phyloP scores from a whole-genome alignment of 2,113 vertebrate genomes.

The Stigmatopora argus region DNA sequence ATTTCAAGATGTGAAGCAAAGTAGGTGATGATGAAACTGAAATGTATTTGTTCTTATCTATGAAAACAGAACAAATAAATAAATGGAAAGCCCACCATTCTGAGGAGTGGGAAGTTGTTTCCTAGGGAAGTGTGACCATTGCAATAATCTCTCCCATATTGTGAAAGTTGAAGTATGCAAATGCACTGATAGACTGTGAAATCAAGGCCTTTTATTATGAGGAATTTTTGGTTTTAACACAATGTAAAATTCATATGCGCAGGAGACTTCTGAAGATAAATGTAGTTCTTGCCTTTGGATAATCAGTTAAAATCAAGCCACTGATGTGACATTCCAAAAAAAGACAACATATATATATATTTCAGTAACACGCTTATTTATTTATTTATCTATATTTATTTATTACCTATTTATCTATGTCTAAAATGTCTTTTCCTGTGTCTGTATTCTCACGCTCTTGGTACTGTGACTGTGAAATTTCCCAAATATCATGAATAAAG shows the following conservation, averaged over 20 bases:
- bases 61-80: slow-evolving; percentile 12
- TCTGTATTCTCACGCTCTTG: no score
- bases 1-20: not conserved
- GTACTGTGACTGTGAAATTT: no score
- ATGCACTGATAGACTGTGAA: slow-evolving; percentile 8
- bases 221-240: slow-evolving; percentile 4
- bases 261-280: not conserved
- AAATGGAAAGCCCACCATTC: slow-evolving; percentile 4
- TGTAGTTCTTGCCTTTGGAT: not conserved
- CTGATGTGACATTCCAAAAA: slow-evolving; percentile 2
- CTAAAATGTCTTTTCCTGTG: no score
- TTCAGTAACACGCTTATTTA: no score
- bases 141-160: slow-evolving; percentile 37
- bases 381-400: no score
- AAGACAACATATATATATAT: no score
- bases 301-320: not conserved
- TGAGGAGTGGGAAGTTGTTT: slow-evolving; percentile 42
- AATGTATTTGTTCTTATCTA: slow-evolving; percentile 17
- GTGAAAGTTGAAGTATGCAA: slow-evolving; percentile 30
- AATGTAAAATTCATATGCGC: slow-evolving; percentile 11
- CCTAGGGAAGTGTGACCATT: slow-evolving; percentile 43
- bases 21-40: slow-evolving; percentile 3
- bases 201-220: not conserved
- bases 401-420: no score
- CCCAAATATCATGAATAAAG: no score